These are phyloP conservation scores for Scalopus aquaticus DNA, from an alignment of 2,113 vertebrate species.

Conservation along the genomic window DNA sequence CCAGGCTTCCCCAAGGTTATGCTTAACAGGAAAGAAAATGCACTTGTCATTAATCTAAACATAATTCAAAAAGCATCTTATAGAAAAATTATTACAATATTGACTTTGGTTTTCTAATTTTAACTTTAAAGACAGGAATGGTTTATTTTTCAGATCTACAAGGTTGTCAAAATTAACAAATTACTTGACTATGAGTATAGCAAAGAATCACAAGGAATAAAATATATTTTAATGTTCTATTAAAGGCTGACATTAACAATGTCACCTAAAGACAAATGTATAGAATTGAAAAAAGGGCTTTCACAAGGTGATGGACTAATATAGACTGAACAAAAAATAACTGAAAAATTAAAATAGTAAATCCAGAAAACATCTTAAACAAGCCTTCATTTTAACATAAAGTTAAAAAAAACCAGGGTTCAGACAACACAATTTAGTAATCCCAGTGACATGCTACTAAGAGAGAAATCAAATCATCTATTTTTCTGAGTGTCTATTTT, in stretches of 20 bases:
- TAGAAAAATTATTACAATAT: slow-evolving; percentile 26
- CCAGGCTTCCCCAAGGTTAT: slow-evolving; percentile 96
- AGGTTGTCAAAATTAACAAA: slow-evolving; percentile 54
- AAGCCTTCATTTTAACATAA: background rate
- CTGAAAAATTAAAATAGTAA: background rate
- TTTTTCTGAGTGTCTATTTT: background rate
- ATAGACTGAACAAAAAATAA: background rate
- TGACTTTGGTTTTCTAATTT: slow-evolving; percentile 28
- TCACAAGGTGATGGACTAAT: background rate
- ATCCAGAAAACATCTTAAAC: slow-evolving; percentile 17
- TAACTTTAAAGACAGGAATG: background rate
- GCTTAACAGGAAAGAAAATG: slow-evolving; percentile 86
- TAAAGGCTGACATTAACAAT: slow-evolving; percentile 39
- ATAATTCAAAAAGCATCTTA: slow-evolving; percentile 13
- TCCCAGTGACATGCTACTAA: background rate
- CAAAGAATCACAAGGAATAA: slow-evolving; percentile 14
- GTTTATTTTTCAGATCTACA: background rate
- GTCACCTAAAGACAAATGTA: background rate
- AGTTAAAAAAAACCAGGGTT: slow-evolving; percentile 2
- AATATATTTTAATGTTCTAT: slow-evolving; percentile 26
- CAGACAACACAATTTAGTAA: background rate
- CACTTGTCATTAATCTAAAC: background rate
- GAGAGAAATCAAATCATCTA: too few species aligned
- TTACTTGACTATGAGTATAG: background rate
- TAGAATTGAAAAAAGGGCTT: slow-evolving; percentile 13